Conservation (phyloP, 2,113 vertebrate species). For the Athene noctua region DNA sequence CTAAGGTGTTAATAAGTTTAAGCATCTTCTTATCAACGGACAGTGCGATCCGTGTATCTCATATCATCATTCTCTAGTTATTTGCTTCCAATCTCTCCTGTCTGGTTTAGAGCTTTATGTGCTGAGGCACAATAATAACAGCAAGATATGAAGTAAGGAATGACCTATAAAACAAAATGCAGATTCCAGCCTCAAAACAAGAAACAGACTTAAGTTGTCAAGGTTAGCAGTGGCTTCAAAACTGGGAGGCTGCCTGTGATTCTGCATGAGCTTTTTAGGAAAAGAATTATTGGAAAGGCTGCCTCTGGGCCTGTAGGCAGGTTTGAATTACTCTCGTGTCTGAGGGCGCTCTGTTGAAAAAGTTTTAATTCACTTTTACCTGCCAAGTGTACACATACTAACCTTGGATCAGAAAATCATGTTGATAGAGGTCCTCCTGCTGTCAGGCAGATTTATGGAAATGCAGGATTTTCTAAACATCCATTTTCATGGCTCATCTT, state of each 20-base stretch:
- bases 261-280: not conserved
- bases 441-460: not conserved
- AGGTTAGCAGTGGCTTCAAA: not conserved
- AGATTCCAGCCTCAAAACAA: not conserved
- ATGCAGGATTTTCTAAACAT: not conserved
- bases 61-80: not conserved
- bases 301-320: not conserved
- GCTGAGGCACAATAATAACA: not conserved
- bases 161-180: not conserved
- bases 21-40: not conserved
- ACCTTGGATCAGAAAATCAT: not conserved
- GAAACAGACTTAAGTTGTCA: not conserved
- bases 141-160: not conserved
- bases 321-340: not conserved
- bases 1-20: not conserved
- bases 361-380: not conserved
- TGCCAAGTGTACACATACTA: not conserved
- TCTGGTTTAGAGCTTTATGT: not conserved
- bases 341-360: not conserved
- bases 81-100: not conserved
- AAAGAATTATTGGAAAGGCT: not conserved
- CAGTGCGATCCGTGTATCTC: not conserved
- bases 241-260: not conserved
- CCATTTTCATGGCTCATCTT: not conserved
- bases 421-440: not conserved